phyloP scores from a whole-genome alignment of 2,888 invertebrate genomes.

The Leucophenga montana region DNA sequence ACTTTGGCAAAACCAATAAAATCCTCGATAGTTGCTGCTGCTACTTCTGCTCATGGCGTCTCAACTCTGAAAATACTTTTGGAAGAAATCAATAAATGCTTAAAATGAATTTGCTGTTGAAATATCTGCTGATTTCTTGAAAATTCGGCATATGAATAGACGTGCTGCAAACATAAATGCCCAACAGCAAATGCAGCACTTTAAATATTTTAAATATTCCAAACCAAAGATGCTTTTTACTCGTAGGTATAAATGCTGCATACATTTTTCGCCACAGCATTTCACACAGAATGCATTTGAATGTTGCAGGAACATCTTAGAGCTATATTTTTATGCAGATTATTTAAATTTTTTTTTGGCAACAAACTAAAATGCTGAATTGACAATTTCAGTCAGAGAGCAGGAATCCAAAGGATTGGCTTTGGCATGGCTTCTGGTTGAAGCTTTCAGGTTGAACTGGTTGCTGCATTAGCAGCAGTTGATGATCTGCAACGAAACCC shows the following conservation, averaged over 20 bases:
- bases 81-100: conserved; percentile 19
- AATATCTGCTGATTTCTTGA: neutral
- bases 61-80: neutral
- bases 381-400: conserved; percentile 9
- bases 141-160: neutral
- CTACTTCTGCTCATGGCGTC: conserved; percentile 2
- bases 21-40: conserved; percentile 16
- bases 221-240: too few species aligned
- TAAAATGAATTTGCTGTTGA: conserved; percentile 8
- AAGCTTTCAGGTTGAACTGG: too few species aligned
- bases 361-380: conserved; percentile 18
- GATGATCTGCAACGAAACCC: conserved; percentile 5
- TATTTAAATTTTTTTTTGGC: conserved; percentile 15
- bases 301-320: neutral
- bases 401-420: neutral
- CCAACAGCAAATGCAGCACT: conserved; percentile 15
- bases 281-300: neutral
- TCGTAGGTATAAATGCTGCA: neutral
- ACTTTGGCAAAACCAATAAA: conserved; percentile 27
- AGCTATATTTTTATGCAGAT: conserved; percentile 1
- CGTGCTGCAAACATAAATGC: neutral
- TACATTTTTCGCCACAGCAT: neutral
- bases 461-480: neutral
- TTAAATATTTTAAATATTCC: conserved; percentile 19
- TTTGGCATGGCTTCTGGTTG: neutral